A percentile compares a stretch with the other conserved stretches of the same genome.
These are phyloP conservation scores for Nemotelus pantherinus DNA, from an alignment of 2,888 invertebrate genomes.

Conservation along the genomic window DNA sequence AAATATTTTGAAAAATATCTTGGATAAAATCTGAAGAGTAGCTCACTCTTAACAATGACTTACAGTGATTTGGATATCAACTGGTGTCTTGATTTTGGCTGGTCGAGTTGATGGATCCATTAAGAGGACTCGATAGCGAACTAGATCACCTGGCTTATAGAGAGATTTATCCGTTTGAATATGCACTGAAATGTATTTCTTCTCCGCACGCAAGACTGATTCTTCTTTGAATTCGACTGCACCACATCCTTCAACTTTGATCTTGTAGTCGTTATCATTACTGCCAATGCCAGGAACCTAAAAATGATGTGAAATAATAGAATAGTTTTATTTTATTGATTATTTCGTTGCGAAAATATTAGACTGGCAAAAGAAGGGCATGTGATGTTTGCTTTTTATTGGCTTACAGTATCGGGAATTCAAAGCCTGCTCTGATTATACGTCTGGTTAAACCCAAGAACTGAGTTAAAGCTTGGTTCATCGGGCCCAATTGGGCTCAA, in stretches of 20 bases:
- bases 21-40: background rate
- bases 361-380: too few species aligned
- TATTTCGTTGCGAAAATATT: too few species aligned
- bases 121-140: constrained; percentile 78
- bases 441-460: too few species aligned
- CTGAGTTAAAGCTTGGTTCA: too few species aligned
- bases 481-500: too few species aligned
- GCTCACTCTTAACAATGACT: background rate
- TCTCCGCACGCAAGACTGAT: constrained; percentile 76
- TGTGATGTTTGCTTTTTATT: too few species aligned
- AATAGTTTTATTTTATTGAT: background rate
- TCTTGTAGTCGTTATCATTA: constrained; percentile 28
- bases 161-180: constrained; percentile 93
- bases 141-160: constrained; percentile 85
- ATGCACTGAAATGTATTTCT: constrained; percentile 84
- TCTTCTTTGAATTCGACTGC: constrained; percentile 79
- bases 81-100: constrained; percentile 57
- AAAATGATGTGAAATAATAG: background rate
- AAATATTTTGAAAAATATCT: background rate
- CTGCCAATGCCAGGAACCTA: constrained; percentile 26
- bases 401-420: too few species aligned
- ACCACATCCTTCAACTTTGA: constrained; percentile 72
- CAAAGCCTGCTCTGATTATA: too few species aligned
- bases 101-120: constrained; percentile 79
- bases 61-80: constrained; percentile 56